Base-by-base conservation (phyloP, 2,888 invertebrate genomes). In the Agonopterix heracliana region DNA sequence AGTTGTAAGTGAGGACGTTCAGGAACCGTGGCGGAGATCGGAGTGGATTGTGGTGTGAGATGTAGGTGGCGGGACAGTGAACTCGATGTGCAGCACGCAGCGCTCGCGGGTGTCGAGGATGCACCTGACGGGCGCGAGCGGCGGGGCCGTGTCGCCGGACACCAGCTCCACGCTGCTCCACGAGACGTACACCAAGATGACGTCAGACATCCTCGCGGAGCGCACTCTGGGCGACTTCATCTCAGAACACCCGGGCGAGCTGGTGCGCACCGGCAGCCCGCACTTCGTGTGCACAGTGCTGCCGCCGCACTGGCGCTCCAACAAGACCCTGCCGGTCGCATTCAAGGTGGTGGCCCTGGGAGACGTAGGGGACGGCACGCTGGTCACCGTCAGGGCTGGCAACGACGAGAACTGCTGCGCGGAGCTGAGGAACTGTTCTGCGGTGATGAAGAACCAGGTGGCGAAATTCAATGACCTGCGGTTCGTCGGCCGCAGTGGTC, bases 321-420 rank as follows among this genome's bases (percentile, higher is more conserved):
- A 99, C 88, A 99, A 99, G 90, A 98, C 98, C 3, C 90, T 99
- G 54, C 99, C 99, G 45, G 94, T 96, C 53, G 97, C 98, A 48
- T 99, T 99, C 89, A 98, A 98, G 84, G 98, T 98, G 68, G 95
- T 98, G 49, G 96, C 98, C 3, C 88, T 98, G 48, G 97, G 98
- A 9, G 98, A 98, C 66, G 94, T 99, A 13, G 94, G 95, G 63
- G 98, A 99, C 77, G 98, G 98, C 1, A 99, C 99, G 36, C 90
- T 96, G 85, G 98, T 99, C 59, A 96, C 96, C 8, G 96, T 99
- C 40, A 90, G 96, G 41, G 99, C 98, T 12, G 99, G 99, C 13
- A 99, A 99, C 85, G 99, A 99, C 71, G 99, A 99, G 86, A 99
- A 98, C 88, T 97, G 94, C 79, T 97, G 96, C 76, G 98, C 97